Base-by-base conservation (phyloP, 2,113 vertebrate species). In the Lophura nycthemera region DNA sequence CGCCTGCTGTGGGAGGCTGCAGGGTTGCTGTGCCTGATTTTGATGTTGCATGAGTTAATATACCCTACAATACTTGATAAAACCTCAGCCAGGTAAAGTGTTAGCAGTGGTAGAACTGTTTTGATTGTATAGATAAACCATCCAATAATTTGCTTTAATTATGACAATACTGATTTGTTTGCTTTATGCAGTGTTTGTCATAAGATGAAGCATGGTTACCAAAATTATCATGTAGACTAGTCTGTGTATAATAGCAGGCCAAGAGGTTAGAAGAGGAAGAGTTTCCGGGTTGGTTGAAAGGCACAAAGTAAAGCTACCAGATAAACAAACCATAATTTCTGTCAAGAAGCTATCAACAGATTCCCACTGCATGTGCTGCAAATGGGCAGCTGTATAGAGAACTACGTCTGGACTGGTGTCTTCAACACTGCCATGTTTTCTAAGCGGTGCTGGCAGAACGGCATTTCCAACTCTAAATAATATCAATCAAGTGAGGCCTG, bases 251-350 rank as follows among this genome's bases (percentile, higher is more conserved):
- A 67, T 32, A 93, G 75, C 57, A 84, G 95, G 95, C 88, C 93
- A 94, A 88, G 75, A 85, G 96, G 91, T 95, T 90, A 91, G 75
- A 52, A 78, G 59, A 90, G 54, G 59, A 93, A 93, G 75, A 76
- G 86, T 95, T 96, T 96, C 88, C 76, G 90, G 83, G 60, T 93
- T 95, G 93, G 80, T 48, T 61, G 45, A 85, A 70, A 95, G 92
- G 88, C 84, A 92, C n/a, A 77, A 86, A 95, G 88, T 83, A 93
- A 94, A 93, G 84, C 80, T 82, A 66, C 86, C 84, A 87, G 42
- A 95, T 96, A 96, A 97, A 96, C 95, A 97, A 94, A 20, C 64
- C 92, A 94, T 97, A 95, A 95, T 40, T 97, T 95, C 77, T 92
- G 88, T 95, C 95, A 92, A 63, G 81, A 89, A 77, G 65, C 89